Evolutionary conservation across 2,888 invertebrate genomes (phyloP), one percentile per base, ranked within the genome.

Genomic region (Fabriciana adippe): DNA sequence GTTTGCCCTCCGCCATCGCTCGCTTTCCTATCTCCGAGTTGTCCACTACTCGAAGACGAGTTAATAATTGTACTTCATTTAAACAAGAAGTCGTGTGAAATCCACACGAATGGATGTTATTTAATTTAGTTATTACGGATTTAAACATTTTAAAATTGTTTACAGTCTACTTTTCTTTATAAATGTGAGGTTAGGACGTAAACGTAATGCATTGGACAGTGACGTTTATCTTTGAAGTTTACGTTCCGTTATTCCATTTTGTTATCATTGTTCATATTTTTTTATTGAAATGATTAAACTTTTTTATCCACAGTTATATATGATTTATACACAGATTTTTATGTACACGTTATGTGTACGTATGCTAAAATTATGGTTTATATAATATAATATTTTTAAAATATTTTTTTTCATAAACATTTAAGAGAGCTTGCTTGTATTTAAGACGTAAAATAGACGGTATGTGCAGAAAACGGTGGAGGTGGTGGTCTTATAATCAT

Each of bases 21-120:
- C 96, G 94, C 85, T 97, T 98, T 48, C 99, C 99, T 70, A 99
- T 95, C 75, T 96, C 96, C 66, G 98, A 98, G 88, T 99, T 99
- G 87, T 99, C 99, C 3, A 99, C 99, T 6, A 99, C 98, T 78
- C 98, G 93, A 16, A 99, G 90, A 60, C 97, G 93, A 1, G 97
- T 94, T 74, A 97, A 79, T 81, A 96, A 95, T 53, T 95, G 94
- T 59, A 97, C 96, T 88, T 97, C 95, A 80, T 89, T 93, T 73
- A 93, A 86, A 65, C 87, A 81, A 6, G 93, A 75, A 0, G 95
- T 93, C 13, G 95, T 94, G 79, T 95, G 95, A 66, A 96, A 87
- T 6, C 86, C 84, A 69, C 84, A 78, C 59, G 80, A 67, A 73
- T 76, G 55, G 62, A 66, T 64, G 6, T 76, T 72, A 60, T 56